Evolutionary conservation across 2,797 vertebrate species (phyloP), one percentile per base, ranked within the genome.

Genomic region (Coccyzus lansbergi): DNA sequence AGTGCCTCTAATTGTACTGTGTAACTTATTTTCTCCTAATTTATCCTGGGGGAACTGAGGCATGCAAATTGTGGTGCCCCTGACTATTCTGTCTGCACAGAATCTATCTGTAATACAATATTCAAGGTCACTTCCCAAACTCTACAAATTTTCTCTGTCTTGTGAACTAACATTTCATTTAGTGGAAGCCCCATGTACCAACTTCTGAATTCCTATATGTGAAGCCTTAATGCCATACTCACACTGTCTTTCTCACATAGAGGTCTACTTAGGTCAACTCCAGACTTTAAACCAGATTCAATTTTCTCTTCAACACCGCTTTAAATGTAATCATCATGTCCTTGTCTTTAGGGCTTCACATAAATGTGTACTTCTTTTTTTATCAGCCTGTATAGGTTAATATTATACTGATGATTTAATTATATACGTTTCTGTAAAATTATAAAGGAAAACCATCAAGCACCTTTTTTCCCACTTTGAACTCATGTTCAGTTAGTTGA

Each of bases 291-390:
- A 78, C 7, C 42, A 72, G 90, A 88, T 58, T 83, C 12, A 68
- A 6, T 64, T 87, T 59, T 62, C n/a, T 85, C 59, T 31, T 34
- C 31, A 69, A 31, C 70, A 75, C 15, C 36, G 40, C 18, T 69
- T 80, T 13, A 78, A 64, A 71, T 46, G 33, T 92, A 95, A 95
- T 85, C 48, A 83, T 46, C 40, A 29, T 31, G 69, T 86, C 88
- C 9, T 82, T 62, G 7, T 46, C 58, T 85, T 48, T 40, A 62
- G 80, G 53, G 28, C 15, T 74, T 91, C 89, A 87, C 60, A 52
- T 92, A 71, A 51, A 15, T 15, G 42, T 20, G 2, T 1, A 72
- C 8, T 9, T 56, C 15, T 56, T 40, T 71, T 71, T 33, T 78
- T 24, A 65, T 18, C 24, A 81, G 8, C 2, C 16, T 69, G 75